Conservation (phyloP, 2,888 invertebrate species). For the Lycia hirtaria region DNA sequence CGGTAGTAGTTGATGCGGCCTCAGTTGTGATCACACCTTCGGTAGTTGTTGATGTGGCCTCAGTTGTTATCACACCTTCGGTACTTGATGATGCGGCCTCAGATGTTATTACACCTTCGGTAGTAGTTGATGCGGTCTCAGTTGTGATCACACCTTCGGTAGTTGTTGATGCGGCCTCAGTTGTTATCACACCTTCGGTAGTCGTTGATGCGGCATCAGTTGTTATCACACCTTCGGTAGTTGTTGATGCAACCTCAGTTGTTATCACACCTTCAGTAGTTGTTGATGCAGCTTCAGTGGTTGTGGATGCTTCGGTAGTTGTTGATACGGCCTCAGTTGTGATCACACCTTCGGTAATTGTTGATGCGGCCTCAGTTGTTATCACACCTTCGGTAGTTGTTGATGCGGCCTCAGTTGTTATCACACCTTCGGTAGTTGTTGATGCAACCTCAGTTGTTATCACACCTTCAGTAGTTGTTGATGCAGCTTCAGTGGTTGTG, state of each 20-base stretch:
- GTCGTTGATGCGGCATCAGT: constrained; percentile 1
- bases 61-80: constrained; percentile 10
- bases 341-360: background rate
- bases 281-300: background rate
- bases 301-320: constrained; percentile 17
- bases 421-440: constrained; percentile 22
- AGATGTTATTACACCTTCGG: background rate
- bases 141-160: background rate
- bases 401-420: background rate
- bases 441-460: background rate
- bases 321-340: background rate
- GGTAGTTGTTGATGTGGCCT: too few relatives aligned
- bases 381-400: too few relatives aligned
- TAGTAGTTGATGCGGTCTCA: background rate
- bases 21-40: background rate
- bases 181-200: constrained; percentile 15
- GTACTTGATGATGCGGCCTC: constrained; percentile 5
- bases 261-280: background rate
- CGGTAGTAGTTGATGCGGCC: background rate
- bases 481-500: background rate
- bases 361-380: background rate
- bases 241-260: background rate
- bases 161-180: background rate
- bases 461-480: background rate
- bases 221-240: background rate